These are phyloP conservation scores for Atethmia centrago DNA, from an alignment of 2,888 invertebrate species.

Conservation along the genomic window DNA sequence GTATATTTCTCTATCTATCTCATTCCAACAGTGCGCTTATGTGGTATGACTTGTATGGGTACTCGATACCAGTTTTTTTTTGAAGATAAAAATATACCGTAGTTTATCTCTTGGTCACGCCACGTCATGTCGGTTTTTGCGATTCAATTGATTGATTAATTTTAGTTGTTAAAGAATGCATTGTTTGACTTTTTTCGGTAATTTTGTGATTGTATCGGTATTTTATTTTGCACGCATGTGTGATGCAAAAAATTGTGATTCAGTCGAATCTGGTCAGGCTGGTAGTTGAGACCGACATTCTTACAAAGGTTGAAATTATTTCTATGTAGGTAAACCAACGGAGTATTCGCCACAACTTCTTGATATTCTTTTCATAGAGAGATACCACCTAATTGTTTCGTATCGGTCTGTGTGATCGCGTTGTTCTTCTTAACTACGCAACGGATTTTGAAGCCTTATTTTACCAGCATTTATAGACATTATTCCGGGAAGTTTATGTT, in stretches of 20 bases:
- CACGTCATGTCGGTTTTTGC: constrained; percentile 46
- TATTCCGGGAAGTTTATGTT: too few relatives aligned
- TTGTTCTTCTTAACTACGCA: too few relatives aligned
- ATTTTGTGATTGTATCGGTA: constrained; percentile 11
- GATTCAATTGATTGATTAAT: constrained; percentile 47
- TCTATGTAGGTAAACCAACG: too few relatives aligned
- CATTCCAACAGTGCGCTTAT: constrained; percentile 68
- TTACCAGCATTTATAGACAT: too few relatives aligned
- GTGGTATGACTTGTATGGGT: constrained; percentile 57
- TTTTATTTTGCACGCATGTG: constrained; percentile 10
- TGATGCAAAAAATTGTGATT: not conserved
- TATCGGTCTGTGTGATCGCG: too few relatives aligned
- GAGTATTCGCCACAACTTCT: too few relatives aligned
- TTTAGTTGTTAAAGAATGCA: constrained; percentile 41
- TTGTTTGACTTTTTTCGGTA: constrained; percentile 33
- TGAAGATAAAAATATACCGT: constrained; percentile 56
- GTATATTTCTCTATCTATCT: constrained; percentile 46
- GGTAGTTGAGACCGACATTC: not conserved
- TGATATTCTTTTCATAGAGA: too few relatives aligned
- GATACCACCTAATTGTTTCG: too few relatives aligned
- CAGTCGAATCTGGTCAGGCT: not conserved
- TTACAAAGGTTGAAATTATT: not conserved
- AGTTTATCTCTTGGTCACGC: constrained; percentile 56
- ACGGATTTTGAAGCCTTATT: too few relatives aligned
- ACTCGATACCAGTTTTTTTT: constrained; percentile 69